phyloP scores from a whole-genome alignment of 2,797 vertebrate genomes.

The Macroramphosus scolopax region DNA sequence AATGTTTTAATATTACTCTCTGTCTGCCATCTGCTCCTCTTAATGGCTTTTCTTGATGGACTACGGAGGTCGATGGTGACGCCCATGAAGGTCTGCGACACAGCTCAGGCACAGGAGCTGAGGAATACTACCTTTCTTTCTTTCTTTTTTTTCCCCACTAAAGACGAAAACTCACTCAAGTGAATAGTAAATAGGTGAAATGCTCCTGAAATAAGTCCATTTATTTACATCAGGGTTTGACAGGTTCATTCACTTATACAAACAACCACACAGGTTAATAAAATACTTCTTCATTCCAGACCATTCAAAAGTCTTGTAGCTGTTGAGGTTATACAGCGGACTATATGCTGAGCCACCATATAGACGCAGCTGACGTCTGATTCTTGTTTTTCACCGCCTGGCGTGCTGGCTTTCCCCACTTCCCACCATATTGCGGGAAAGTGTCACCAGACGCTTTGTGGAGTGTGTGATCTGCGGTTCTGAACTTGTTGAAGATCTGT shows the following conservation, averaged over 20 bases:
- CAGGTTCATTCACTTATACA: too few species aligned
- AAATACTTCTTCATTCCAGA: too few species aligned
- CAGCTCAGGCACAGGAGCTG: conserved; percentile 3
- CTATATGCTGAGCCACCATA: conserved; percentile 25
- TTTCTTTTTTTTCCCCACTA: conserved; percentile 18
- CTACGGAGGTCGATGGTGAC: conserved; percentile 34
- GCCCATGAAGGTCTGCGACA: conserved; percentile 28
- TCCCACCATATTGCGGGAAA: conserved; percentile 35
- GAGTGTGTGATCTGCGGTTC: conserved; percentile 44
- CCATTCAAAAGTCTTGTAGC: too few species aligned
- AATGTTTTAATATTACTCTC: conserved; percentile 33
- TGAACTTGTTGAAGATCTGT: conserved; percentile 37
- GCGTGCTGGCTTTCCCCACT: conserved; percentile 23
- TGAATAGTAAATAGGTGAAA: background rate
- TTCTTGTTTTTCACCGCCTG: conserved; percentile 11
- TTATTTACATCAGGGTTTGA: too few species aligned
- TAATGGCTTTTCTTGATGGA: conserved; percentile 49
- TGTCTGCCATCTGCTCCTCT: conserved; percentile 12
- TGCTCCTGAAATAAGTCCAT: too few species aligned
- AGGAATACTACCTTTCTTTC: conserved; percentile 7
- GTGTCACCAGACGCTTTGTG: conserved; percentile 48
- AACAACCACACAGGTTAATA: too few species aligned
- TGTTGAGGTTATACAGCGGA: background rate
- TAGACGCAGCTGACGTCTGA: conserved; percentile 16
- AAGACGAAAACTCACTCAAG: conserved; percentile 35